phyloP scores from a whole-genome alignment of 2,113 vertebrate species.

The Myrmophylax atrothorax region DNA sequence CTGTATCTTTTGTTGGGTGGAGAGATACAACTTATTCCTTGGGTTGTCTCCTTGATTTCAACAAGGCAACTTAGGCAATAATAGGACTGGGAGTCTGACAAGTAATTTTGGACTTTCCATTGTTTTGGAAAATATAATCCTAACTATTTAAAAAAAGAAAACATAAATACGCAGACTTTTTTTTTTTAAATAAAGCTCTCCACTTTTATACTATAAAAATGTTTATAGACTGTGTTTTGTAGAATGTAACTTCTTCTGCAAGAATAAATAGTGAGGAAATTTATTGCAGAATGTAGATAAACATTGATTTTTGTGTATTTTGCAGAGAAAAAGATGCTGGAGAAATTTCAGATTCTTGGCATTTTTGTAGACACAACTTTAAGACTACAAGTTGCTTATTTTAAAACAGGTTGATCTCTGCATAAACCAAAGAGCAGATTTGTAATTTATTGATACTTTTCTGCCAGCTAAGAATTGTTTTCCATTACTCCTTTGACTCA shows the following conservation, averaged over 20 bases:
- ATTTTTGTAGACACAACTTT: conserved; percentile 29
- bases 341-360: conserved; percentile 25
- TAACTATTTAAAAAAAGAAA: conserved; percentile 1
- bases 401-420: conserved; percentile 16
- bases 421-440: conserved; percentile 10
- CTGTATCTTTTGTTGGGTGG: not conserved
- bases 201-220: not conserved
- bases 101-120: conserved; percentile 4
- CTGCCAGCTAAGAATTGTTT: conserved; percentile 1
- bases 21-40: not conserved
- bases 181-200: not conserved
- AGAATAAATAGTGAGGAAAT: conserved; percentile 6
- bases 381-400: not conserved
- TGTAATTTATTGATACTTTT: conserved; percentile 32
- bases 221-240: conserved; percentile 4
- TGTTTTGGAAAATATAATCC: conserved; percentile 36
- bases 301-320: conserved; percentile 20
- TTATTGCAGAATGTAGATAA: conserved; percentile 28
- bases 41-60: not conserved
- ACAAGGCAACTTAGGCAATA: not conserved
- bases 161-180: conserved; percentile 1
- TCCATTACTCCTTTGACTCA: not conserved
- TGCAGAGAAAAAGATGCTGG: not conserved
- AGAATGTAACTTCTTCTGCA: not conserved
- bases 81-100: not conserved